Evolutionary conservation across 2,888 invertebrate species (phyloP), one percentile per base, ranked within the genome.

Genomic region (Caenorhabditis angaria): DNA sequence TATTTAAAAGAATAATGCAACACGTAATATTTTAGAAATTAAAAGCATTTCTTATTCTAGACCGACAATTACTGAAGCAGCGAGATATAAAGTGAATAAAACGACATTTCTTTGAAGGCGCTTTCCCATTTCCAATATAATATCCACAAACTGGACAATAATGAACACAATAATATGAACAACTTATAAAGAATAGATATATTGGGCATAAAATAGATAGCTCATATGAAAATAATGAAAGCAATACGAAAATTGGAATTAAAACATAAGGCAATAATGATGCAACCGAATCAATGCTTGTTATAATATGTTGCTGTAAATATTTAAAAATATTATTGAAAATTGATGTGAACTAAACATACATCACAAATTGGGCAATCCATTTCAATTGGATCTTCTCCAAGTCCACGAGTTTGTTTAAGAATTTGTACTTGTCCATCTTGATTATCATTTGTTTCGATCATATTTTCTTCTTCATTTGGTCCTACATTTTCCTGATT

Each of bases 281-380:
- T 24, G 83, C 79, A 8, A 83, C 76, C 22, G 72, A 65, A 25
- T 71, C 78, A 24, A 82, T 84, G 62, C 84, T 82, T 8, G 82
- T 84, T 5, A 86, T 84, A 18, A 86, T 83, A 71, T 85, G 85
- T 5, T 80, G 75, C 81, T 83, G 72, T 48, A 76, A 69, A 20
- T 10, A 25, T 32, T n/a, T n/a, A n/a, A 24, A 61, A 29, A 51
- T 12, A 56, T 12, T 56, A 35, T 14, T 35, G 35, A 35, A 35
- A 35, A 10, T 35, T 35, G 35, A 35, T 10, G 14, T 20, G n/a
- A n/a, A n/a, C 18, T 25, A 14, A 55, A 55, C 68, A 48, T 41
- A 85, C 85, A 65, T 82, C 78, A 62, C 84, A 86, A 65, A 82
- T 81, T 6, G 82, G 81, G 58, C 86, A 86, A 65, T 87, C 85